Base-by-base conservation (phyloP, 1,140 invertebrate genomes). In the Procambarus clarkii region DNA sequence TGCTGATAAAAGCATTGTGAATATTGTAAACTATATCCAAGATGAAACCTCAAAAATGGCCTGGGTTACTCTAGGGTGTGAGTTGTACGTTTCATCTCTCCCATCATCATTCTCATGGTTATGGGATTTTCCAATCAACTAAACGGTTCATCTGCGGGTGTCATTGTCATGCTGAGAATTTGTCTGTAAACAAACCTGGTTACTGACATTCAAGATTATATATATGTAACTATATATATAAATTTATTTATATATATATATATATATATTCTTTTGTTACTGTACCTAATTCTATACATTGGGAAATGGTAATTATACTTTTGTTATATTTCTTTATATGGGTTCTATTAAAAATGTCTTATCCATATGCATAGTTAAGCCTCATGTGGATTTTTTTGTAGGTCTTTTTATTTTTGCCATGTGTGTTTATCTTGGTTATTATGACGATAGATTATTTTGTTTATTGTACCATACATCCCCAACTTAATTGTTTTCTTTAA, bases 11-110 rank as follows among this genome's bases (percentile, higher is more conserved):
- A 89, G 69, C 78, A 89, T 60, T 89, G 87, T 89, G 87, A 89
- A 89, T 89, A 89, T 89, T 89, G 87, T 89, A 82, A 71, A 89
- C 87, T 89, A 88, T 80, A 88, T 79, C 79, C 80, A 86, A 82
- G 79, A 88, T 76, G 79, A 89, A 89, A 81, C 79, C 79, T 89
- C 78, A 80, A 81, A 78, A 79, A 86, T 86, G 85, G 54, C 71
- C 74, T 83, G 58, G n/a, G 81, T 83, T 83, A 83, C 81, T 83
- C 54, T 60, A 83, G 81, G n/a, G 81, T 69, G 54, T 83, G 64
- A 83, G 34, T 46, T 83, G 81, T 83, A 83, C 50, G 81, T 83
- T 79, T 64, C 54, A 54, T 86, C 85, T 86, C 48, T 77, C 85
- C 74, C 76, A 77, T 86, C 78, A n/a, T 78, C 85, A 86, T 78